Base-by-base conservation (phyloP, 2,888 invertebrate genomes). In the Thumatha senex region DNA sequence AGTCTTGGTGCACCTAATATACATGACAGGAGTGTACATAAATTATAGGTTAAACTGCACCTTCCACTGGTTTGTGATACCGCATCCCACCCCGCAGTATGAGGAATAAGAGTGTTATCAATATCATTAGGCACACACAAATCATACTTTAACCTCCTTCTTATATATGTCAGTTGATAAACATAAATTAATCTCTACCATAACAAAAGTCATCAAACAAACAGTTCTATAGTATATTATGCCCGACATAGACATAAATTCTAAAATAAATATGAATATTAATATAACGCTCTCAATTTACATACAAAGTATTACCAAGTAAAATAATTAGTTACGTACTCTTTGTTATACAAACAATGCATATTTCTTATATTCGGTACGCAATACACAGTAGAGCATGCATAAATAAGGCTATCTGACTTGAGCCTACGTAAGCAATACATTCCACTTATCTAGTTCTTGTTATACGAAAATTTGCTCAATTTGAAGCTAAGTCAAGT, bases 241-340 rank as follows among this genome's bases (percentile, higher is more conserved):
- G 24, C n/a, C 41, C 48, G 52, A 48, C 66, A 61, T 52, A 54
- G 50, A 30, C 56, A 54, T 52, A 52, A 46, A 46, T 51, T 49
- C 43, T 48, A 58, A 54, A 48, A 52, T 59, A 58, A 55, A 59
- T 60, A 69, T 70, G 67, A 72, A 68, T 70, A 74, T 73, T 73
- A 65, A 76, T 68, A 58, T 51, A 57, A 58, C 57, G 45, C 49
- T 56, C 54, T 59, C 7, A 47, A 70, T 76, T 76, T 63, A 62
- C 74, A 76, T 74, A 75, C 74, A 75, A 75, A 74, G 75, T 74
- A 65, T 54, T 61, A 56, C 54, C 51, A 63, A 44, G 58, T 64
- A 61, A 63, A 70, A 68, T 71, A 67, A 72, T 71, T 67, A 71
- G 65, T 63, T 63, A 62, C 48, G 54, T 49, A 51, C 58, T 60